Conservation (phyloP, 2,888 invertebrate species). For the Petrophora chlorosata region DNA sequence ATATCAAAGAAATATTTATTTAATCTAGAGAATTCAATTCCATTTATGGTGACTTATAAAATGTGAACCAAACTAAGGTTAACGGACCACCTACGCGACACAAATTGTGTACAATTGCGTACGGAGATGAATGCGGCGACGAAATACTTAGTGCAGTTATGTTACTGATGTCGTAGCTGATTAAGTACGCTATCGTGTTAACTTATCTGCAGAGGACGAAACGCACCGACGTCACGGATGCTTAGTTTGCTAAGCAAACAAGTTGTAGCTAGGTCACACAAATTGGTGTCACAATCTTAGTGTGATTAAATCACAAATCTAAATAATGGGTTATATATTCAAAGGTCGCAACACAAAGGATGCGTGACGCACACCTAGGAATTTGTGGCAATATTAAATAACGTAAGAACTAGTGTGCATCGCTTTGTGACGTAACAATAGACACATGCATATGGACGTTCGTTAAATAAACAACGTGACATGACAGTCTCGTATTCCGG, state of each 20-base stretch:
- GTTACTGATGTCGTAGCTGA: conserved; percentile 10
- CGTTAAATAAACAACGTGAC: conserved; percentile 11
- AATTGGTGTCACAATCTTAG: conserved; percentile 18
- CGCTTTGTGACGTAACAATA: conserved; percentile 14
- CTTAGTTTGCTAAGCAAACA: conserved; percentile 18
- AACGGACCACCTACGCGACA: too few relatives aligned
- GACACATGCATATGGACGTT: conserved; percentile 1
- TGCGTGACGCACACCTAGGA: conserved; percentile 11
- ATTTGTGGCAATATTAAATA: conserved; percentile 3
- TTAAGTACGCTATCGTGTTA: conserved; percentile 9
- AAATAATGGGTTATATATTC: too few relatives aligned
- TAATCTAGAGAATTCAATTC: too few relatives aligned
- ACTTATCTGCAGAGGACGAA: conserved; percentile 19
- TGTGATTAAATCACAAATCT: too few relatives aligned
- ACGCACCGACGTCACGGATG: conserved; percentile 18
- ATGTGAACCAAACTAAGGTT: too few relatives aligned
- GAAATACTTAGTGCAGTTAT: not conserved
- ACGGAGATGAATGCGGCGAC: not conserved
- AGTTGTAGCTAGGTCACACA: conserved; percentile 8
- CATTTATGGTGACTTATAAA: too few relatives aligned
- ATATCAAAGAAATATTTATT: too few relatives aligned
- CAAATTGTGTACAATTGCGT: too few relatives aligned
- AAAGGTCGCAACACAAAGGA: too few relatives aligned
- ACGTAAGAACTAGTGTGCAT: conserved; percentile 19
- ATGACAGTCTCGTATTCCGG: conserved; percentile 7